Evolutionary conservation across 2,888 invertebrate species (phyloP).

Genomic region (Metopia argyrocephala): DNA sequence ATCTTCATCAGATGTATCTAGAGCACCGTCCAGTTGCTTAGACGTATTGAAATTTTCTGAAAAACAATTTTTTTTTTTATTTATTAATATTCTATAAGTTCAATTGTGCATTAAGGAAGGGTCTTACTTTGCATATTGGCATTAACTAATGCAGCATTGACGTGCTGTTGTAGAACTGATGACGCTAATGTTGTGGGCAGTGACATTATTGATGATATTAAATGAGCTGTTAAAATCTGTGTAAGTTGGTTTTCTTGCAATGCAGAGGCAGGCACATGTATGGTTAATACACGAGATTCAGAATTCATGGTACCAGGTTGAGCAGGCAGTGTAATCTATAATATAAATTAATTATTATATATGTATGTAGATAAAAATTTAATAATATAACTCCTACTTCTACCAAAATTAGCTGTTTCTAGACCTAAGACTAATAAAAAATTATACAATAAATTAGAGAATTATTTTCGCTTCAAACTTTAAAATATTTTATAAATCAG

Average conservation of each 20-base stretch:
- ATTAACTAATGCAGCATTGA: conserved; percentile 86
- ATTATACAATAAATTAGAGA: no score
- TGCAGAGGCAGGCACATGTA: conserved; percentile 93
- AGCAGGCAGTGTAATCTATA: conserved; percentile 86
- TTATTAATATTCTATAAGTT: no score
- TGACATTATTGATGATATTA: conserved; percentile 93
- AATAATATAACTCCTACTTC: no score
- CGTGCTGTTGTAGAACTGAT: conserved; percentile 91
- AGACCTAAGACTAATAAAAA: no score
- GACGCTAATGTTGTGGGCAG: conserved; percentile 90
- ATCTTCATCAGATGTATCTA: conserved; percentile 87
- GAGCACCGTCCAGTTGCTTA: conserved; percentile 83
- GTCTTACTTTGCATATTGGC: conserved; percentile 79
- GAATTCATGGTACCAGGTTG: conserved; percentile 86
- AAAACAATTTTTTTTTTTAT: no score
- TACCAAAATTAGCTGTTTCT: no score
- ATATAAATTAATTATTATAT: conserved; percentile 19
- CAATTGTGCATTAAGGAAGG: no score
- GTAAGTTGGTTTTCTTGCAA: conserved; percentile 85
- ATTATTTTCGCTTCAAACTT: no score
- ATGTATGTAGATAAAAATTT: neutral
- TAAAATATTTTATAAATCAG: no score
- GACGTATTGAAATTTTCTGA: conserved; percentile 75
- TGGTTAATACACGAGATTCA: conserved; percentile 87
- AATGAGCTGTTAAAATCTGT: conserved; percentile 89